Conservation (phyloP, 1,140 invertebrate species). For the Tetranychus urticae region DNA sequence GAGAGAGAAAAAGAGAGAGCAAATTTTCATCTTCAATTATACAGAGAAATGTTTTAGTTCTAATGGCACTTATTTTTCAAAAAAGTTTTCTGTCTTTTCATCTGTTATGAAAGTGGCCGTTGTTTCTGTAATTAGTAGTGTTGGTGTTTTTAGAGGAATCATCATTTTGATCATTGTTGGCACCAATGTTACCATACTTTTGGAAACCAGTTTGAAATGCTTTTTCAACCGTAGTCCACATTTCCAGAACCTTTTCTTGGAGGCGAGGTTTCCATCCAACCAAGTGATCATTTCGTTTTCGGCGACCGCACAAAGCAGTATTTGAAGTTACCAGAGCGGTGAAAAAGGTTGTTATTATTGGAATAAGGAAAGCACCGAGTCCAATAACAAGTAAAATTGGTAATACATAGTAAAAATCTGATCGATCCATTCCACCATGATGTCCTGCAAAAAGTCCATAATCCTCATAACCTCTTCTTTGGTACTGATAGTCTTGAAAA, state of each 20-base stretch:
- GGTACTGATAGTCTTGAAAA: no score
- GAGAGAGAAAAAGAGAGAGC: no score
- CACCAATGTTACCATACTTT: no score
- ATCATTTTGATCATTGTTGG: no score
- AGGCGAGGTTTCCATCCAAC: not conserved
- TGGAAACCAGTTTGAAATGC: not conserved
- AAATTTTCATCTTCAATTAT: no score
- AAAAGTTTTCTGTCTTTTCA: no score
- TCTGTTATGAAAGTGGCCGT: no score
- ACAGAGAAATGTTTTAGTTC: no score
- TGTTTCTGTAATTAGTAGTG: no score
- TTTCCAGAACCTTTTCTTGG: not conserved
- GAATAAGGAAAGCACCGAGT: constrained; percentile 4
- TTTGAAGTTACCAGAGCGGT: constrained; percentile 1
- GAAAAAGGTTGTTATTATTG: constrained; percentile 6
- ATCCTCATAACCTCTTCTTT: not conserved
- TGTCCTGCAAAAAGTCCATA: not conserved
- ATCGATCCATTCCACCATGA: not conserved
- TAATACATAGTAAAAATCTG: constrained; percentile 2
- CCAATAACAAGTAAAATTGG: constrained; percentile 4
- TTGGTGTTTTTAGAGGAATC: no score
- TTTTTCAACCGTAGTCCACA: not conserved
- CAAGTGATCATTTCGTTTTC: not conserved
- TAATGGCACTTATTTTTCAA: no score
- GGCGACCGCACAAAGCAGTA: not conserved